Conservation (phyloP, 2,797 vertebrate genomes). For the Peromyscus aztecus region DNA sequence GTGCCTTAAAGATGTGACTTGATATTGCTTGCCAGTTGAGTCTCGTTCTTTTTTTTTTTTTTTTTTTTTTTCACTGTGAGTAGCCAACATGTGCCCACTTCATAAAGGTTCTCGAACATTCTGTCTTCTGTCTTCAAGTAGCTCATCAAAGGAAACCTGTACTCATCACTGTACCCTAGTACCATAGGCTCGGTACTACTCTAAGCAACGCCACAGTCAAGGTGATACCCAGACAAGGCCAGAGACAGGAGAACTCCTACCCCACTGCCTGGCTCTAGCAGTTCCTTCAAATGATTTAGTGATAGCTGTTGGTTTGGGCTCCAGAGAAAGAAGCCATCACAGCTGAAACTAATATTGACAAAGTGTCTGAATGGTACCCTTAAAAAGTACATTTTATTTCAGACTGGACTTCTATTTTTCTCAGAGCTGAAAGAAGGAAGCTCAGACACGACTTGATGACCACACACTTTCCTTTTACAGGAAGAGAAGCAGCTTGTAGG, state of each 20-base stretch:
- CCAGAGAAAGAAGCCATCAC: not conserved
- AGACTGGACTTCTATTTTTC: slow-evolving; percentile 32
- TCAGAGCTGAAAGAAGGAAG: slow-evolving; percentile 32
- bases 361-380: not conserved
- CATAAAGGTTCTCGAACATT: not conserved
- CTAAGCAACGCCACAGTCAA: too few relatives aligned
- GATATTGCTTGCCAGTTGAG: not conserved
- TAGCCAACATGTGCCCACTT: slow-evolving; percentile 1
- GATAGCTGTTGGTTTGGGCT: not conserved
- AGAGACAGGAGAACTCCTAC: not conserved
- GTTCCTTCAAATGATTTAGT: not conserved
- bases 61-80: not conserved
- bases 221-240: not conserved
- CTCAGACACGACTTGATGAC: not conserved
- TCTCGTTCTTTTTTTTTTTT: not conserved
- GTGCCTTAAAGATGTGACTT: slow-evolving; percentile 25
- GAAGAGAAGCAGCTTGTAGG: slow-evolving; percentile 31
- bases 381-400: slow-evolving; percentile 39
- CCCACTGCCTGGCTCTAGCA: not conserved
- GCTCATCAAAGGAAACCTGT: not conserved
- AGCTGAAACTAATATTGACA: not conserved
- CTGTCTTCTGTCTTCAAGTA: slow-evolving; percentile 10
- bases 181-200: too few relatives aligned
- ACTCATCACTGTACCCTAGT: not conserved
- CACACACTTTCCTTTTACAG: slow-evolving; percentile 45